phyloP scores from a whole-genome alignment of 2,113 vertebrate species.

The Spea bombifrons region DNA sequence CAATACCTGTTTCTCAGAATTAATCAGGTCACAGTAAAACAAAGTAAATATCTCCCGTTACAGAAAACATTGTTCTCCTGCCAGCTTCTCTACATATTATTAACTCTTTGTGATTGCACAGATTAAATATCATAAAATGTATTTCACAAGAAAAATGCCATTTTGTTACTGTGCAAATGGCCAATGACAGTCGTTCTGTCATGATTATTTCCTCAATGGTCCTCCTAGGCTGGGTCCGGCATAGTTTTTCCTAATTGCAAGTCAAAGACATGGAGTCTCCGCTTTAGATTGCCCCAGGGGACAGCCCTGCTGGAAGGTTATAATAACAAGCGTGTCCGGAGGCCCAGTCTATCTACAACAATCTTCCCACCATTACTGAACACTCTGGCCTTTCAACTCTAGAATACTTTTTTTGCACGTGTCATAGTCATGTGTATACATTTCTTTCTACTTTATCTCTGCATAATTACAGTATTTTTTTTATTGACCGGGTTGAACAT shows the following conservation, averaged over 20 bases:
- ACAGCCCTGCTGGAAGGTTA: too few species aligned
- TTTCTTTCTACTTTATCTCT: background rate
- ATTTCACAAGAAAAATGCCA: constrained; percentile 24
- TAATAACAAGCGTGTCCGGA: too few species aligned
- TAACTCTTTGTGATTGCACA: constrained; percentile 13
- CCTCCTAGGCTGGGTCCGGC: too few species aligned
- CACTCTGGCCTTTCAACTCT: too few species aligned
- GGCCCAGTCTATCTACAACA: too few species aligned
- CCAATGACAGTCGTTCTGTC: background rate
- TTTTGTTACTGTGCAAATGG: constrained; percentile 23
- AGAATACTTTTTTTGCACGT: too few species aligned
- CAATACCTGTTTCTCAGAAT: constrained; percentile 22
- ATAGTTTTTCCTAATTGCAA: too few species aligned
- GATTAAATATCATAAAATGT: constrained; percentile 30
- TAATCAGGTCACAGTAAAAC: constrained; percentile 17
- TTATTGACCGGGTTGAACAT: constrained; percentile 12
- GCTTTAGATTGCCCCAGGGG: too few species aligned
- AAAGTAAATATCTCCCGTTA: background rate
- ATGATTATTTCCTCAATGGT: too few species aligned
- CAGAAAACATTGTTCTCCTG: background rate
- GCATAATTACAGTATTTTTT: constrained; percentile 8
- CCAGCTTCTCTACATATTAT: constrained; percentile 32
- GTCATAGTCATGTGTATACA: background rate
- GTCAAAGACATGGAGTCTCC: too few species aligned
- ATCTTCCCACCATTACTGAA: too few species aligned